A percentile compares a stretch with the other conserved stretches of the same genome.
These are phyloP conservation scores for Ennomos fuscantarius DNA, from an alignment of 2,888 invertebrate species.

Conservation along the genomic window DNA sequence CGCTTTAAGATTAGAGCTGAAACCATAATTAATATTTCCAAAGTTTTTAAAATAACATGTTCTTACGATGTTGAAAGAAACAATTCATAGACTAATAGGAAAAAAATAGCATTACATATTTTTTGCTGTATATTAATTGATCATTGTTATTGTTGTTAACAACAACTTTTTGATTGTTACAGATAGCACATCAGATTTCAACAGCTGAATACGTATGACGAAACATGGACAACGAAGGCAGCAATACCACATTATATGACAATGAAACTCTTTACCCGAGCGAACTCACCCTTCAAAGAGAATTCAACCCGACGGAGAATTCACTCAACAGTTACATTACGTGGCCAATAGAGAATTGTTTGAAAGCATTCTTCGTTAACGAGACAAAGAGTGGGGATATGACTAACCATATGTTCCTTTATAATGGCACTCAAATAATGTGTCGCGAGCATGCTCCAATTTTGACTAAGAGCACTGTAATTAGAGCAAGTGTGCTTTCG, in stretches of 20 bases:
- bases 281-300: slow-evolving; percentile 55
- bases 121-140: slow-evolving; percentile 1
- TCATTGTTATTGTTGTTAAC: neutral
- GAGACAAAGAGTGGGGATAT: slow-evolving; percentile 54
- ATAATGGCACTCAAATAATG: slow-evolving; percentile 66
- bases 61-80: no score
- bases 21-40: no score
- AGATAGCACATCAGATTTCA: slow-evolving; percentile 47
- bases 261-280: slow-evolving; percentile 51
- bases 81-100: no score
- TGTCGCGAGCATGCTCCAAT: slow-evolving; percentile 89
- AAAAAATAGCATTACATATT: slow-evolving; percentile 1
- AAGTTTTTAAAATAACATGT: no score
- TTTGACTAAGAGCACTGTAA: slow-evolving; percentile 86
- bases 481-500: slow-evolving; percentile 88
- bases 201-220: slow-evolving; percentile 66
- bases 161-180: slow-evolving; percentile 55
- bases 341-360: slow-evolving; percentile 73
- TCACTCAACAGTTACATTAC: slow-evolving; percentile 45
- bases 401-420: slow-evolving; percentile 50
- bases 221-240: slow-evolving; percentile 78
- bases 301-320: slow-evolving; percentile 52
- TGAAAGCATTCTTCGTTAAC: slow-evolving; percentile 59
- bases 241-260: slow-evolving; percentile 79
- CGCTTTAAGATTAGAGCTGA: neutral